Evolutionary conservation across 2,888 invertebrate genomes (phyloP).

Genomic region (Stenoptilia bipunctidactyla): DNA sequence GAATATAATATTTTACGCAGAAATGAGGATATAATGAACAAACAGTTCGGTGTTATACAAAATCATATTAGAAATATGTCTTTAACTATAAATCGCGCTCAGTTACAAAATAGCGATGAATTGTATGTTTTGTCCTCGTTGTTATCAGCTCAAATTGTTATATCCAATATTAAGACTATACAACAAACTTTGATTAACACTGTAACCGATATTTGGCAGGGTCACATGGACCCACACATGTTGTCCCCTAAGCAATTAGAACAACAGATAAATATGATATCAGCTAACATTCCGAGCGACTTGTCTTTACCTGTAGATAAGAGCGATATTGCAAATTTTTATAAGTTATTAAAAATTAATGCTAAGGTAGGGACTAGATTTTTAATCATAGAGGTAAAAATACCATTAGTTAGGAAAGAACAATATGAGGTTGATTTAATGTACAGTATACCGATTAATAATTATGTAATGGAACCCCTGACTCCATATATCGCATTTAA

Average conservation of each 20-base stretch:
- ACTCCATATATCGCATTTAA: neutral
- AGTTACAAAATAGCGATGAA: neutral
- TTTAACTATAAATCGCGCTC: neutral
- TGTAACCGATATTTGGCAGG: slow-evolving; percentile 3
- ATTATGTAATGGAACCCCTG: neutral
- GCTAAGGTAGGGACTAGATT: slow-evolving; percentile 3
- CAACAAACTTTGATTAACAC: slow-evolving; percentile 6
- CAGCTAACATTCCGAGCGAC: slow-evolving; percentile 3
- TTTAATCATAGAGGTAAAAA: slow-evolving; percentile 8
- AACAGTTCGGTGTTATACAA: slow-evolving; percentile 1
- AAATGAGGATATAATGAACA: slow-evolving; percentile 1
- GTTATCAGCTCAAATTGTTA: slow-evolving; percentile 1
- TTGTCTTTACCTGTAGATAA: slow-evolving; percentile 4
- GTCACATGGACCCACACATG: slow-evolving; percentile 3
- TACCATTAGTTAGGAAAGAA: slow-evolving; percentile 6
- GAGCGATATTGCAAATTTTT: slow-evolving; percentile 5
- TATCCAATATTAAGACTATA: slow-evolving; percentile 3
- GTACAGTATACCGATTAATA: slow-evolving; percentile 1
- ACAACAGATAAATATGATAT: slow-evolving; percentile 3
- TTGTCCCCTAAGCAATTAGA: slow-evolving; percentile 5
- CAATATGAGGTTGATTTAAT: slow-evolving; percentile 2
- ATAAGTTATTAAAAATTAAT: slow-evolving; percentile 5
- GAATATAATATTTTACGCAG: slow-evolving; percentile 1
- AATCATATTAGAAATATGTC: neutral
- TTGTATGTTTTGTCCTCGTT: slow-evolving; percentile 4